Conservation (phyloP, 1,140 invertebrate species). For the Drosophila auraria region DNA sequence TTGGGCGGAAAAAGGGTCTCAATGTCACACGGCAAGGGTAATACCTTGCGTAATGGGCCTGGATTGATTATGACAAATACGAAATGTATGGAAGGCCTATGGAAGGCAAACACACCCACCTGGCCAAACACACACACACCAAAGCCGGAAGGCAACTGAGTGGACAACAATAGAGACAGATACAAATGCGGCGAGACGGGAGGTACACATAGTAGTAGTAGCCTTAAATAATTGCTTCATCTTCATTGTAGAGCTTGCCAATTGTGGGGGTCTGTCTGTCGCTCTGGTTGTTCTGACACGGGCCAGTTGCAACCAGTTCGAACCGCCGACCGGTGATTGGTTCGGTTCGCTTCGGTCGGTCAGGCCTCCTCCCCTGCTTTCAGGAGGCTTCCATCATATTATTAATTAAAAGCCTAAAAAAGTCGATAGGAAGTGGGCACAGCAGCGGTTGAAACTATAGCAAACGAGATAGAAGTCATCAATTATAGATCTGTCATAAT, state of each 20-base stretch:
- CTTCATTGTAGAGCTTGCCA: constrained; percentile 30
- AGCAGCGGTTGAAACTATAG: constrained; percentile 1
- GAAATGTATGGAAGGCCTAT: constrained; percentile 9
- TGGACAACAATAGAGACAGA: constrained; percentile 40
- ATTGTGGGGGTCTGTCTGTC: constrained; percentile 21
- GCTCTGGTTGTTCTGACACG: neutral
- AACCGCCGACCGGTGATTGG: constrained; percentile 44
- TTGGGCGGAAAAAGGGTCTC: constrained; percentile 17
- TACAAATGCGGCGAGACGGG: neutral
- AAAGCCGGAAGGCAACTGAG: constrained; percentile 52
- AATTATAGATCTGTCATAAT: neutral
- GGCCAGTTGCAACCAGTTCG: constrained; percentile 63
- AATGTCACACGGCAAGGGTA: constrained; percentile 56
- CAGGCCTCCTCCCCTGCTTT: constrained; percentile 10
- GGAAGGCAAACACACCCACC: constrained; percentile 45
- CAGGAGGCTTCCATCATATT: constrained; percentile 61
- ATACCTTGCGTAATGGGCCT: constrained; percentile 26
- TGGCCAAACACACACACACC: constrained; percentile 6
- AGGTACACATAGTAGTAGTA: neutral
- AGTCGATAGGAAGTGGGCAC: constrained; percentile 10
- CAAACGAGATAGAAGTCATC: neutral
- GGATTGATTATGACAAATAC: constrained; percentile 25
- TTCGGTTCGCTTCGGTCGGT: neutral
- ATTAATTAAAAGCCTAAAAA: constrained; percentile 49
- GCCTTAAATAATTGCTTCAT: constrained; percentile 64